A percentile compares a stretch with the other conserved stretches of the same genome.
Conservation (phyloP, 92 coral and sea anemone species). For the Phenganax stokvisi region DNA sequence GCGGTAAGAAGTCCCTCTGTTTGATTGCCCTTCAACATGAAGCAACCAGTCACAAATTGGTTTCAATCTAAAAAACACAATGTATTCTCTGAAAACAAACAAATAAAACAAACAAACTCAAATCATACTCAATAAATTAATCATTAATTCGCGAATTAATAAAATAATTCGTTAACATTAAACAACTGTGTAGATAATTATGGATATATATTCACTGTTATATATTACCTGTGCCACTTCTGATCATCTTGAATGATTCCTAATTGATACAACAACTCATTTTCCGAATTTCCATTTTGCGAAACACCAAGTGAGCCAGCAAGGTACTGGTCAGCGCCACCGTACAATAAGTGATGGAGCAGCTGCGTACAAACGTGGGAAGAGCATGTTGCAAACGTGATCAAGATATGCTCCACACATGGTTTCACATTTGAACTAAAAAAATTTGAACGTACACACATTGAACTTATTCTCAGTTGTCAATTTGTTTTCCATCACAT, state of each 20-base stretch:
- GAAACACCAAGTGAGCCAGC: conserved; percentile 44
- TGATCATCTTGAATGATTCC: conserved; percentile 62
- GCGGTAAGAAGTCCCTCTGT: background rate
- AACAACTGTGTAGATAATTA: too few relatives aligned
- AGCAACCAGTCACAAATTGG: conserved; percentile 32
- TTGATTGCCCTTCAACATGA: conserved; percentile 13
- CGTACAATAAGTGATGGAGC: conserved; percentile 58
- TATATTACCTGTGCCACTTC: conserved; percentile 48
- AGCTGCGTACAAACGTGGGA: conserved; percentile 63
- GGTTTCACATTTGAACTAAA: conserved; percentile 58
- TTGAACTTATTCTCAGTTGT: background rate
- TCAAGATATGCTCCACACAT: conserved; percentile 77
- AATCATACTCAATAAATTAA: background rate
- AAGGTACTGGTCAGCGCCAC: conserved; percentile 37
- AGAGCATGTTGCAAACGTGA: conserved; percentile 66
- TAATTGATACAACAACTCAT: conserved; percentile 78
- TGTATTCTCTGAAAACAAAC: background rate
- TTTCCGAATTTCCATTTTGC: conserved; percentile 44
- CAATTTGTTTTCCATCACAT: too few relatives aligned
- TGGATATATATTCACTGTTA: too few relatives aligned
- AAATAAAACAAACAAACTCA: background rate
- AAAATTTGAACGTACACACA: background rate
- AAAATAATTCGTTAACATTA: background rate
- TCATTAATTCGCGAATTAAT: background rate
- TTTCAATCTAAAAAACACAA: conserved; percentile 17